Base-by-base conservation (phyloP, 2,888 invertebrate genomes). In the Endomychus coccineus region DNA sequence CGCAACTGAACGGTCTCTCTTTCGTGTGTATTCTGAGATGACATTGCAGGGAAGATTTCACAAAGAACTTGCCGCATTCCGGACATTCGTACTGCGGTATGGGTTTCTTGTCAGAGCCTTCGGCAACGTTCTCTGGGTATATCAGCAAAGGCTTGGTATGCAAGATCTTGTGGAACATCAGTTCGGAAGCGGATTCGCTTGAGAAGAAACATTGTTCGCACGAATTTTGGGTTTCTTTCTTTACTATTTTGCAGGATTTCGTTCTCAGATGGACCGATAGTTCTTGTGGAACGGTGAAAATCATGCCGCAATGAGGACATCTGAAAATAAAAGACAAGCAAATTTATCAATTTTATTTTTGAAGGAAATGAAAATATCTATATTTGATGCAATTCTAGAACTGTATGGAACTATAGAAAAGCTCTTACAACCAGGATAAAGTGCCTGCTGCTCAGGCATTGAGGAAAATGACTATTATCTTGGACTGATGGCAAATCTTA, bases 1-100 rank as follows among this genome's bases (percentile, higher is more conserved):
- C 61, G 50, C 88, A 88, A 2, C 69, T 64, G 50, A 75, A 84
- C 0, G 81, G 80, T 40, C 78, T 73, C 54, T 87, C 87, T 16
- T 78, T 75, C 0, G 85, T 85, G 53, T 88, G 87, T 35, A 74
- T 72, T 17, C 81, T 71, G 25, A 87, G 62, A 59, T 87, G 86
- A 38, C 74, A 73, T 1, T 78, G 71, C 10, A 88, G 61, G 0
- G 82, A 79, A 6, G 73, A 64, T 55, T 83, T 85, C 6, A 69
- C 66, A 47, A 79, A 83, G 4, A 59, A 58, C 54, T 78, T 81
- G 1, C 73, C 66, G 53, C 87, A 87, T 15, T 80, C 51, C 0
- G 81, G 79, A 51, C 87, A 88, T 2, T 67, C 59, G 48, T 78
- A 79, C 48, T 74, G 78, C 0, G 69, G 55, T 0, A 67, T 36